A percentile compares a stretch with the other conserved stretches of the same genome.
Evolutionary conservation across 2,113 vertebrate species (phyloP).

Genomic region (Xiphophorus couchianus): DNA sequence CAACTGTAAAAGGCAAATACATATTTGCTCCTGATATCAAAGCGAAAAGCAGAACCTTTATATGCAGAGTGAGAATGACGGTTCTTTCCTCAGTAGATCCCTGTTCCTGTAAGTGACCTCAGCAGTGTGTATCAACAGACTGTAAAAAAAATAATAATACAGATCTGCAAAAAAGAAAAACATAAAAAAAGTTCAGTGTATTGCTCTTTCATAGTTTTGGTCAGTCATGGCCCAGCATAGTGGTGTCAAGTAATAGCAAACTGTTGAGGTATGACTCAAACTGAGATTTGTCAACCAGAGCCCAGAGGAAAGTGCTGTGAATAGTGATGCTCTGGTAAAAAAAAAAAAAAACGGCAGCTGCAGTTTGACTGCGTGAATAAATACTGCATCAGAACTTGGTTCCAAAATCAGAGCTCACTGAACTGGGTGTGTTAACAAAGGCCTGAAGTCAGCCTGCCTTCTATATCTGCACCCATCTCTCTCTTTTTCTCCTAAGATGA

Average conservation of each 20-base stretch:
- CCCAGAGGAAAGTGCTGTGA: not conserved
- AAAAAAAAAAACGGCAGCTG: not conserved
- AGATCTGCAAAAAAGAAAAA: not conserved
- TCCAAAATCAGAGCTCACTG: not conserved
- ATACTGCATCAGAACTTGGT: constrained; percentile 7
- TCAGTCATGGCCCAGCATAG: constrained; percentile 3
- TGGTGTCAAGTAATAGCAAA: not conserved
- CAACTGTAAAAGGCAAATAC: constrained; percentile 14
- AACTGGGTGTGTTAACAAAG: constrained; percentile 1
- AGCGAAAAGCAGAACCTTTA: constrained; percentile 74
- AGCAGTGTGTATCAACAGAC: constrained; percentile 17
- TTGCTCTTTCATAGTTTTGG: not conserved
- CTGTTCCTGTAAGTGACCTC: constrained; percentile 74
- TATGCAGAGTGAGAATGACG: constrained; percentile 17
- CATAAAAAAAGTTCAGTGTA: not conserved
- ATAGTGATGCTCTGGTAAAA: constrained; percentile 5
- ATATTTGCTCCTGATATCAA: constrained; percentile 32
- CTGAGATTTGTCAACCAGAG: constrained; percentile 11
- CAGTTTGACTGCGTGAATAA: not conserved
- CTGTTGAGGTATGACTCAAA: constrained; percentile 11
- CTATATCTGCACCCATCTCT: constrained; percentile 54
- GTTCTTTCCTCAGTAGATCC: constrained; percentile 58
- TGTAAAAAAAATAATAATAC: not conserved
- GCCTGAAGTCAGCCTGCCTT: constrained; percentile 2
- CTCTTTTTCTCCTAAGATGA: constrained; percentile 73